phyloP scores from a whole-genome alignment of 2,888 invertebrate genomes.

The Penaeus monodon region DNA sequence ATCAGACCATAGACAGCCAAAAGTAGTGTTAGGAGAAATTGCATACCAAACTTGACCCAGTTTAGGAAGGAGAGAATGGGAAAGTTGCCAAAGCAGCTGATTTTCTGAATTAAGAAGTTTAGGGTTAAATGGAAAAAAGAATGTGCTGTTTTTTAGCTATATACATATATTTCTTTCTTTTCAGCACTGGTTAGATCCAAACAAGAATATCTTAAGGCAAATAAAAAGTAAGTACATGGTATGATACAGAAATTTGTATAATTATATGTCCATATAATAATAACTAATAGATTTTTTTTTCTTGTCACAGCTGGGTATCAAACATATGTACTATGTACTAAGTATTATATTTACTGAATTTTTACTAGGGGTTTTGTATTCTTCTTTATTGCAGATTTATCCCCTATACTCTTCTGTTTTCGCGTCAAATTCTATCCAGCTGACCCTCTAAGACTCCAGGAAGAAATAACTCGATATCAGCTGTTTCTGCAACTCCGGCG shows the following conservation, averaged over 20 bases:
- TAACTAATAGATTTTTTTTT: neutral
- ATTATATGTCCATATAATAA: neutral
- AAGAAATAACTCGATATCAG: slow-evolving; percentile 95
- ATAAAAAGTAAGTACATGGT: slow-evolving; percentile 80
- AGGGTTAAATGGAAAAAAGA: too few relatives aligned
- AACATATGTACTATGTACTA: neutral
- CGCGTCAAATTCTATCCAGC: slow-evolving; percentile 98
- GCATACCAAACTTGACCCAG: too few relatives aligned
- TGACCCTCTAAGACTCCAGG: slow-evolving; percentile 91
- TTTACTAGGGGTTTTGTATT: neutral
- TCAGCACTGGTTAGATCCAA: slow-evolving; percentile 94
- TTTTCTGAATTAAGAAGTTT: too few relatives aligned
- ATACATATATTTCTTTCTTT: slow-evolving; percentile 30
- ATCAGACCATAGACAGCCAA: too few relatives aligned
- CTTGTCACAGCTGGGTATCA: too few relatives aligned
- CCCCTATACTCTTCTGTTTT: slow-evolving; percentile 93
- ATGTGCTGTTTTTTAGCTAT: neutral
- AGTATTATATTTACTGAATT: neutral
- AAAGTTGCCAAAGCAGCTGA: too few relatives aligned
- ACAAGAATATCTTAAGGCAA: slow-evolving; percentile 90
- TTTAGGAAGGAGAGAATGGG: too few relatives aligned
- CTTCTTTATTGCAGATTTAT: slow-evolving; percentile 79
- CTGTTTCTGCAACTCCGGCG: slow-evolving; percentile 92
- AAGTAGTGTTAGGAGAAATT: too few relatives aligned
- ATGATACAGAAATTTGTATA: neutral